phyloP scores from a whole-genome alignment of 1,140 invertebrate species.

The Diachasmimorpha longicaudata region DNA sequence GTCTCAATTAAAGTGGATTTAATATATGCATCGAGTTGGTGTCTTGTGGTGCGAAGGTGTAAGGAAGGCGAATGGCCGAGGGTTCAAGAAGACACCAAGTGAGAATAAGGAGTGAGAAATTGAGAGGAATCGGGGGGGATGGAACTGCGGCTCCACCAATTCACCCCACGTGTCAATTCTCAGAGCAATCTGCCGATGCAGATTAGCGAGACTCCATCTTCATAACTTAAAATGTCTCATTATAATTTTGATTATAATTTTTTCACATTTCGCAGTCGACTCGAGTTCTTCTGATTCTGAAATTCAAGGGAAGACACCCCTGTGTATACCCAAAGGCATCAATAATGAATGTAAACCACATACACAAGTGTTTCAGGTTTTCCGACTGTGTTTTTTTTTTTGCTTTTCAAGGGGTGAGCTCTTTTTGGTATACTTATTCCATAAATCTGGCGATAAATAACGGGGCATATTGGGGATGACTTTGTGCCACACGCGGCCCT shows the following conservation, averaged over 20 bases:
- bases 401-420: slow-evolving; percentile 20
- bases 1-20: slow-evolving; percentile 53
- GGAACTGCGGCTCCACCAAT: slow-evolving; percentile 20
- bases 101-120: slow-evolving; percentile 15
- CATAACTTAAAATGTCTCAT: neutral
- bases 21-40: slow-evolving; percentile 60
- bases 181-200: slow-evolving; percentile 61
- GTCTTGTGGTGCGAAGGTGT: slow-evolving; percentile 38
- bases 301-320: neutral
- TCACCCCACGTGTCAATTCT: slow-evolving; percentile 53
- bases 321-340: slow-evolving; percentile 23
- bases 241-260: neutral
- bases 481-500: neutral
- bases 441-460: slow-evolving; percentile 65
- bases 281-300: neutral
- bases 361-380: slow-evolving; percentile 36
- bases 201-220: slow-evolving; percentile 44
- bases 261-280: too few species aligned
- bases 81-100: slow-evolving; percentile 27
- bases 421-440: slow-evolving; percentile 52
- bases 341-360: slow-evolving; percentile 45
- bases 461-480: slow-evolving; percentile 52
- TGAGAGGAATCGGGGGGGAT: slow-evolving; percentile 1
- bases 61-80: slow-evolving; percentile 27
- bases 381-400: too few species aligned